phyloP scores from a whole-genome alignment of 53 echinoderm and acorn worm species.

The Apostichopus leukothele region DNA sequence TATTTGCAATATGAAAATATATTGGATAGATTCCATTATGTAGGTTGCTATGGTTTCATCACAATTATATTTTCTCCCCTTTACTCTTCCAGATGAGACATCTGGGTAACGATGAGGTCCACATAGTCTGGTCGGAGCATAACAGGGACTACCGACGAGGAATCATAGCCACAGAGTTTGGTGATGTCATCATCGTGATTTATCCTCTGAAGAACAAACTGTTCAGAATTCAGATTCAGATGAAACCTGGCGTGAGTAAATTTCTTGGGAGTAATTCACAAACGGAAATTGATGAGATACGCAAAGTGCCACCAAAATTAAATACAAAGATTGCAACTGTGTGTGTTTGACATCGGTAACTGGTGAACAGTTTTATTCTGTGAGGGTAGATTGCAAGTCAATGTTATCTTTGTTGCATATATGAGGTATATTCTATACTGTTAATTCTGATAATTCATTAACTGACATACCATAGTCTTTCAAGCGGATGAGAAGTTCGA shows the following conservation, averaged over 20 bases:
- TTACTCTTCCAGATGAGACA: slow-evolving; percentile 78
- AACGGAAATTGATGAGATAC: too few species aligned
- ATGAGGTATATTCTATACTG: too few species aligned
- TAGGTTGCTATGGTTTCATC: not conserved
- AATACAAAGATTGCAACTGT: too few species aligned
- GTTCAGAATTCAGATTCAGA: slow-evolving; percentile 91
- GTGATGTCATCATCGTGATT: slow-evolving; percentile 97
- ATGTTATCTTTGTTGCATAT: too few species aligned
- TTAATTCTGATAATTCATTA: too few species aligned
- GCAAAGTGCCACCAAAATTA: too few species aligned
- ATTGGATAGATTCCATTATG: not conserved
- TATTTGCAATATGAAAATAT: too few species aligned
- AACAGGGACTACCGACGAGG: slow-evolving; percentile 86
- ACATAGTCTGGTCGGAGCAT: slow-evolving; percentile 98
- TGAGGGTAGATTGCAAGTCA: too few species aligned
- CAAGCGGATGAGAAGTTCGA: too few species aligned
- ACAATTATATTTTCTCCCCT: not conserved
- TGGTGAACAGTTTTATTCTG: too few species aligned
- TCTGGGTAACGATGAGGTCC: slow-evolving; percentile 97
- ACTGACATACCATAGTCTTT: too few species aligned
- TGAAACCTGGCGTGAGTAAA: slow-evolving; percentile 83
- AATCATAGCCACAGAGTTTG: slow-evolving; percentile 97
- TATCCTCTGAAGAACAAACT: slow-evolving; percentile 93
- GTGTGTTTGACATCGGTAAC: too few species aligned
- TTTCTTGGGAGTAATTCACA: not conserved